phyloP scores from a whole-genome alignment of 1,140 invertebrate species.

The Brachionus rotundiformis region DNA sequence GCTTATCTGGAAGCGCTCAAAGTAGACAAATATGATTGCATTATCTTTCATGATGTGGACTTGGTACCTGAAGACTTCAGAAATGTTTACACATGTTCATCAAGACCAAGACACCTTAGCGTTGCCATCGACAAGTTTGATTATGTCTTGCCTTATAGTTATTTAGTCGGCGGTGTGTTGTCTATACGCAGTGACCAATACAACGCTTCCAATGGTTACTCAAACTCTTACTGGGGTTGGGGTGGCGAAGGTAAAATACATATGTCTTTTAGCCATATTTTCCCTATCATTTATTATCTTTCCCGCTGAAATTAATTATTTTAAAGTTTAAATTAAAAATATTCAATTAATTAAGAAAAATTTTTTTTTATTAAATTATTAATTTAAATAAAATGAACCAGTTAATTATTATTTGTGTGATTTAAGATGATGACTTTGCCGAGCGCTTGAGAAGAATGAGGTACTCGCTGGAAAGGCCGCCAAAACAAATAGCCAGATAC shows the following conservation, averaged over 20 bases:
- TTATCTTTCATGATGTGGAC: conserved; percentile 55
- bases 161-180: conserved; percentile 48
- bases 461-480: conserved; percentile 56
- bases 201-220: conserved; percentile 69
- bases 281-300: background rate
- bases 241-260: conserved; percentile 57
- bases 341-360: too few relatives aligned
- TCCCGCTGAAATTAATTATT: background rate
- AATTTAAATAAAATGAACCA: background rate
- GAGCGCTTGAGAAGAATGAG: background rate
- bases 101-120: conserved; percentile 50
- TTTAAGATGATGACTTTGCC: conserved; percentile 34
- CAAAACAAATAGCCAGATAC: conserved; percentile 57
- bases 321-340: background rate
- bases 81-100: conserved; percentile 53
- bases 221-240: conserved; percentile 79
- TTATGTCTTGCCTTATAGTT: conserved; percentile 37
- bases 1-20: conserved; percentile 39
- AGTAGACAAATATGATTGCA: conserved; percentile 52
- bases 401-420: background rate
- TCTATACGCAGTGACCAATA: conserved; percentile 21
- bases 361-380: background rate
- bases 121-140: conserved; percentile 53
- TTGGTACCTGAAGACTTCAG: conserved; percentile 52
- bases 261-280: background rate